Base-by-base conservation (phyloP, 2,797 vertebrate species). In the Mastacembelus armatus region DNA sequence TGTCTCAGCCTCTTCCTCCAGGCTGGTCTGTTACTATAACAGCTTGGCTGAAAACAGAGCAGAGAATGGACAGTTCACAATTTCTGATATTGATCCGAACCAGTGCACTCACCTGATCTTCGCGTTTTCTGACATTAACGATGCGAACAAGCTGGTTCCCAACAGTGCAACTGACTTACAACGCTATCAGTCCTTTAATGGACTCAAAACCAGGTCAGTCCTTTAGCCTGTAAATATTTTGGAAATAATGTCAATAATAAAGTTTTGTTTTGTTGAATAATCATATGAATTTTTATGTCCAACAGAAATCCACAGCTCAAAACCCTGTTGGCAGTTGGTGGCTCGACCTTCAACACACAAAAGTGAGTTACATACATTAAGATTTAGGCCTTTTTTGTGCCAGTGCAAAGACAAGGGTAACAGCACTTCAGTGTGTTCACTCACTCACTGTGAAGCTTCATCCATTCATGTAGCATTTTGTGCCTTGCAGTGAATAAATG, bases 41-140 rank as follows among this genome's bases (percentile, higher is more conserved):
- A 94, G 88, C 59, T 90, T 86, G 91, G 85, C 93, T 27, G 88
- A 85, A 55, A 83, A 52, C 3, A 86, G 91, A 19, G 7, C 7
- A 0, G 61, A 18, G 0, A 21, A 35, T 4, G 91, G 89, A n/a
- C 86, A 70, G n/a, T 76, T 88, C 75, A 42, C 74, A 3, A 89
- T 93, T 12, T 40, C 12, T 2, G 85, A 94, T 48, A 79, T 95
- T 32, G 85, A 95, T 52, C 93, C 95, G 0, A 8, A 85, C 62
- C 83, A 94, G 32, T 95, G 95, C 40, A 95, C 94, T 26, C 94
- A 95, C 71, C 71, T 96, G 68, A 88, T 93, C 30, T 95, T 93
- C 18, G 93, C 91, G 43, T 95, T 94, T 80, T 82, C 93, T 4
- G 75, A 67, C 11, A 91, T 95, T 61, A 72, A 79, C 10, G 0